A percentile compares a stretch with the other conserved stretches of the same genome.
These are phyloP conservation scores for Mormoops blainvillei DNA, from an alignment of 2,113 vertebrate genomes.

Conservation along the genomic window DNA sequence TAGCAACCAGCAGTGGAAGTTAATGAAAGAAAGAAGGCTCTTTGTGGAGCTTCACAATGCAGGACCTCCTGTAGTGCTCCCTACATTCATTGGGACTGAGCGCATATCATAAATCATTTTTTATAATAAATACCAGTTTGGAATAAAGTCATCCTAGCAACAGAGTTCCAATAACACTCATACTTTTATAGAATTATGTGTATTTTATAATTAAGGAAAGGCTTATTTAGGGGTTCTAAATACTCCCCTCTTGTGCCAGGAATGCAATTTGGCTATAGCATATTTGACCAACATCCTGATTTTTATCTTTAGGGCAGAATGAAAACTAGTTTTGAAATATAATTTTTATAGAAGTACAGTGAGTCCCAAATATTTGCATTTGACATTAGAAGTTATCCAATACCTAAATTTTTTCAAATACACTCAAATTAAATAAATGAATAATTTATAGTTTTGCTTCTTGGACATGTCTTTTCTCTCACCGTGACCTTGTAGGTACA, in stretches of 20 bases:
- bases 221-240: constrained; percentile 40
- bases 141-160: constrained; percentile 62
- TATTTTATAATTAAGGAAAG: constrained; percentile 44
- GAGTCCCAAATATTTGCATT: constrained; percentile 3
- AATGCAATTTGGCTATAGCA: neutral
- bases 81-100: constrained; percentile 54
- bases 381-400: neutral
- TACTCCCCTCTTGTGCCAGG: neutral
- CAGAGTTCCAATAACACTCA: neutral
- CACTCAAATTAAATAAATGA: neutral
- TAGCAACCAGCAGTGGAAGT: constrained; percentile 62
- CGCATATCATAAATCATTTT: constrained; percentile 71
- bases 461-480: neutral
- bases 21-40: constrained; percentile 56
- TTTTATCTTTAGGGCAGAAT: constrained; percentile 40
- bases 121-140: constrained; percentile 60
- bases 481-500: neutral
- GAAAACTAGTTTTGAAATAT: constrained; percentile 24
- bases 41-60: constrained; percentile 49
- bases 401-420: neutral
- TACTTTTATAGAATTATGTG: constrained; percentile 38
- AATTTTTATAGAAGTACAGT: neutral
- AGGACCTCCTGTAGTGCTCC: constrained; percentile 42
- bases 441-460: constrained; percentile 5
- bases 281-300: constrained; percentile 25